Conservation (phyloP, 2,797 vertebrate species). For the Enteromius treurensis region DNA sequence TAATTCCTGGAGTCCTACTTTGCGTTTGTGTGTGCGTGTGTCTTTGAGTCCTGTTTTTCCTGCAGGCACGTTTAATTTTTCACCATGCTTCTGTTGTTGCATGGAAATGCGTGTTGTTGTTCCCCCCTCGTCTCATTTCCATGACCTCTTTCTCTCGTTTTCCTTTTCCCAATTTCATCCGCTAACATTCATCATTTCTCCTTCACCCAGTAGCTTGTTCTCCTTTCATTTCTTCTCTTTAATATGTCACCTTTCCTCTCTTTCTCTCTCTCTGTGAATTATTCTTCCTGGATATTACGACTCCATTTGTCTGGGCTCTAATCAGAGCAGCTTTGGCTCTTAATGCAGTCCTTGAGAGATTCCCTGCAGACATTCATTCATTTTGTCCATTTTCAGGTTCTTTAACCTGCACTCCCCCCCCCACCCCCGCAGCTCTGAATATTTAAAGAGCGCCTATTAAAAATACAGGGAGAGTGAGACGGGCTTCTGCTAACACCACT, state of each 20-base stretch:
- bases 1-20: conserved; percentile 15
- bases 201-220: conserved; percentile 32
- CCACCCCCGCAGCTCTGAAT: conserved; percentile 70
- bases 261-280: conserved; percentile 22
- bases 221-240: conserved; percentile 35
- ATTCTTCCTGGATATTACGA: conserved; percentile 24
- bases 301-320: conserved; percentile 56
- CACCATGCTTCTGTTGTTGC: conserved; percentile 67
- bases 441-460: conserved; percentile 82
- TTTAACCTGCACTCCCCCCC: conserved; percentile 53
- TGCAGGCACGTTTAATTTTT: conserved; percentile 76
- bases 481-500: conserved; percentile 69
- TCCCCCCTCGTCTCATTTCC: conserved; percentile 28
- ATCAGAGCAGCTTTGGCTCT: conserved; percentile 73
- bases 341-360: conserved; percentile 77
- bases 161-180: conserved; percentile 55
- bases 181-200: conserved; percentile 34
- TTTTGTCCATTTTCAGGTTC: conserved; percentile 80
- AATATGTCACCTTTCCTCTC: conserved; percentile 29
- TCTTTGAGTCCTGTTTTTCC: conserved; percentile 67
- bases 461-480: conserved; percentile 70
- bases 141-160: conserved; percentile 38
- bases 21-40: background rate
- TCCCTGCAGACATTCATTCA: conserved; percentile 76
- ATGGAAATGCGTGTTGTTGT: conserved; percentile 62